Evolutionary conservation across 1,140 invertebrate genomes (phyloP), one percentile per base, ranked within the genome.

Genomic region (Ceratina calcarata): DNA sequence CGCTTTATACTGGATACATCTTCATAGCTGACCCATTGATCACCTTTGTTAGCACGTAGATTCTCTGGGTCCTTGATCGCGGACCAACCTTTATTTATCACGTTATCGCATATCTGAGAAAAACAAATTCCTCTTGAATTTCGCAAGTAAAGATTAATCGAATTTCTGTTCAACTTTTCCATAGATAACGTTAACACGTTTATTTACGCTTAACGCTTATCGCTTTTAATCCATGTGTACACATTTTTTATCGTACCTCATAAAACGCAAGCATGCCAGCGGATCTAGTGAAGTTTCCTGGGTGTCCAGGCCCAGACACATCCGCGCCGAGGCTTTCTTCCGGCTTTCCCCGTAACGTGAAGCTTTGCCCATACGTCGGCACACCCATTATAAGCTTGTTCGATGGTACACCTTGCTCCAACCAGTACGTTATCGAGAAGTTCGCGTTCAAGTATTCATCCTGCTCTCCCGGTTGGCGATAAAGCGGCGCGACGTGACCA

Each of bases 11-110:
- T 97, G 66, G 95, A 94, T 1, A 94, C 88, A 91, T 98, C 96
- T 82, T 99, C 98, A 89, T 96, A 99, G 65, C 97, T 97, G 2
- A 98, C 97, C 97, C 98, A 99, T 87, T 98, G 97, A 86, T 97
- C 94, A 18, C 94, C 94, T 8, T 94, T 93, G 89, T 96, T 96
- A 1, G 97, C 95, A 91, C 96, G 98, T 0, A 94, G 89, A 27
- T 95, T 94, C 65, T 94, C 81, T 0, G 94, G 93, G 32, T 96
- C 97, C 88, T 79, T 69, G 20, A 82, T 27, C 18, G 75, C 71
- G 55, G 72, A 51, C 92, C 92, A 93, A 13, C 80, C 81, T 22
- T 82, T 76, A 13, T 83, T 89, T 86, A 91, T 93, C 94, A 96
- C 93, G 93, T 95, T 94, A 27, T 96, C 93, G 84, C 97, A 98